phyloP scores from a whole-genome alignment of 2,888 invertebrate genomes.

The Drosophila anomelani region DNA sequence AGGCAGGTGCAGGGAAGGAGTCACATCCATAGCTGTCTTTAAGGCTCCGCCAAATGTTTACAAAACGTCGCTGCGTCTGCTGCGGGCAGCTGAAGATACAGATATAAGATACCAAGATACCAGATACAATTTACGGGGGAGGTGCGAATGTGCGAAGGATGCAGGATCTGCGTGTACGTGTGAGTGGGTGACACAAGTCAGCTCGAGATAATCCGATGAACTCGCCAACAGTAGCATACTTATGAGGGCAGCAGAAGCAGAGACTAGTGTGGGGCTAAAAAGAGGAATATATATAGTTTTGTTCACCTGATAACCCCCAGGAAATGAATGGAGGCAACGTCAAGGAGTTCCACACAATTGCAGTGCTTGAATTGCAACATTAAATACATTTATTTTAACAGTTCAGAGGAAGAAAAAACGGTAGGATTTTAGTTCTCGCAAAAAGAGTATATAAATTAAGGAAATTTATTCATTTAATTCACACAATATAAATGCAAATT shows the following conservation, averaged over 20 bases:
- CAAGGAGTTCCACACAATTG: background rate
- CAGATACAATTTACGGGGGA: constrained; percentile 9
- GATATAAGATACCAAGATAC: constrained; percentile 31
- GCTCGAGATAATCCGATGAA: constrained; percentile 42
- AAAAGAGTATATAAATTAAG: too few relatives aligned
- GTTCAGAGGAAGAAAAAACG: background rate
- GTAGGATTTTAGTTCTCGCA: too few relatives aligned
- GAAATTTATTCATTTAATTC: too few relatives aligned
- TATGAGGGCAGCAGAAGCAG: constrained; percentile 27
- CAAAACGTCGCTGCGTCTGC: constrained; percentile 48
- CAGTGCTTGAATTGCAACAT: constrained; percentile 6
- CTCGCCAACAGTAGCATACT: constrained; percentile 27
- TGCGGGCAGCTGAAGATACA: constrained; percentile 44
- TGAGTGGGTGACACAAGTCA: constrained; percentile 35
- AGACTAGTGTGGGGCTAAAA: constrained; percentile 6
- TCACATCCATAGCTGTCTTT: constrained; percentile 35
- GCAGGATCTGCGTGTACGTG: constrained; percentile 11
- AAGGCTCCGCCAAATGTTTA: constrained; percentile 51
- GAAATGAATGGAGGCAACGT: constrained; percentile 15
- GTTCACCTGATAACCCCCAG: constrained; percentile 17
- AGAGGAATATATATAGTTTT: constrained; percentile 7
- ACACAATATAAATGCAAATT: background rate
- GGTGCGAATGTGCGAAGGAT: constrained; percentile 14
- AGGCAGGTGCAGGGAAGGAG: constrained; percentile 33
- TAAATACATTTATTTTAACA: constrained; percentile 6